A percentile compares a stretch with the other conserved stretches of the same genome.
These are phyloP conservation scores for Aplocera efformata DNA, from an alignment of 2,888 invertebrate species.

Conservation along the genomic window DNA sequence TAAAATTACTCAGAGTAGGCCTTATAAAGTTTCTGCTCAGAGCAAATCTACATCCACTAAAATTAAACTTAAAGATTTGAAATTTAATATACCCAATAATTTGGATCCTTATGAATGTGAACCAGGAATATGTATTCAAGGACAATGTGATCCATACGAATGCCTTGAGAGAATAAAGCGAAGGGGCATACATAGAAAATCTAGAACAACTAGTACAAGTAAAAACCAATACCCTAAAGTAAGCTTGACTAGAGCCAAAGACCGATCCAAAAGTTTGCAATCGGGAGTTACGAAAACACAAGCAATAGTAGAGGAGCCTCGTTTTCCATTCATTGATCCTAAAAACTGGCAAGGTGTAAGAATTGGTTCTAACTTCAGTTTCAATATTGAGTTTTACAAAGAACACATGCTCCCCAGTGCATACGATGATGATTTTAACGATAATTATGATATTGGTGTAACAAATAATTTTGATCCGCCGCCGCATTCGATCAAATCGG, in stretches of 20 bases:
- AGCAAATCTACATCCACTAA: slow-evolving; percentile 1
- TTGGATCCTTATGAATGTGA: slow-evolving; percentile 35
- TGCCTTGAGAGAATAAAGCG: slow-evolving; percentile 36
- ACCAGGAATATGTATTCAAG: slow-evolving; percentile 36
- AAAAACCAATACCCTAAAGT: slow-evolving; percentile 1
- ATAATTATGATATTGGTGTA: background rate
- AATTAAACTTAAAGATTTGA: slow-evolving; percentile 1
- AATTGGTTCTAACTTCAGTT: slow-evolving; percentile 35
- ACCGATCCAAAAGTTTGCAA: slow-evolving; percentile 1
- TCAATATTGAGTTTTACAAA: slow-evolving; percentile 37
- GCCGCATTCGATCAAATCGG: slow-evolving; percentile 1
- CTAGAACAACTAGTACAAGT: slow-evolving; percentile 12
- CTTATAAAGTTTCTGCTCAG: background rate
- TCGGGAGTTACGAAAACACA: background rate
- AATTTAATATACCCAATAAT: background rate
- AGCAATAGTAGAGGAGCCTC: slow-evolving; percentile 12
- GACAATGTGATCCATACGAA: slow-evolving; percentile 34
- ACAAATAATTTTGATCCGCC: background rate
- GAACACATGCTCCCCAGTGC: slow-evolving; percentile 4
- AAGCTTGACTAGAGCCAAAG: background rate
- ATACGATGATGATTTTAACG: background rate
- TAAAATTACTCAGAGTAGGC: slow-evolving; percentile 1
- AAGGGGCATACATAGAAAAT: slow-evolving; percentile 19
- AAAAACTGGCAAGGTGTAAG: slow-evolving; percentile 27
- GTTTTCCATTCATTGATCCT: slow-evolving; percentile 10